Conservation (phyloP, 2,797 vertebrate genomes). For the Cynopterus sphinx region DNA sequence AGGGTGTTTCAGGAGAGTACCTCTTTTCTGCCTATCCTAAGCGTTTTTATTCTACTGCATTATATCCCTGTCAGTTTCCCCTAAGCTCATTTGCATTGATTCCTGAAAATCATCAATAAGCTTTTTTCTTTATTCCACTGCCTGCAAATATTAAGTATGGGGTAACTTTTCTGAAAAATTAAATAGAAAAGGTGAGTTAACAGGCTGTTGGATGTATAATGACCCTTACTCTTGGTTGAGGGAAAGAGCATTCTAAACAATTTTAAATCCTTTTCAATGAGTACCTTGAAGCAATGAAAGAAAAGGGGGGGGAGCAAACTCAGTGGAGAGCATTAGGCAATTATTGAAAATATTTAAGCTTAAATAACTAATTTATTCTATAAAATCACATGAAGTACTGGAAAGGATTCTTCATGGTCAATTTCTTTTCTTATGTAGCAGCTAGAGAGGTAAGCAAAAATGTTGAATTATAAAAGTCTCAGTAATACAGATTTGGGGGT, state of each 20-base stretch:
- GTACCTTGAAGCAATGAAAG: constrained; percentile 56
- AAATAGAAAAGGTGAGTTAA: constrained; percentile 50
- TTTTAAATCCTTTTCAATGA: constrained; percentile 67
- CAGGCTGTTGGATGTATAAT: not conserved
- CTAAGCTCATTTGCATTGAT: constrained; percentile 23
- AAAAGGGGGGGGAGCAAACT: not conserved
- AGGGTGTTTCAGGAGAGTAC: not conserved
- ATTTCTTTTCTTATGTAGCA: constrained; percentile 38
- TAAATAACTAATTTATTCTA: constrained; percentile 71
- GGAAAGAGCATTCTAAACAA: constrained; percentile 73
- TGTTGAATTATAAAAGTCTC: constrained; percentile 8
- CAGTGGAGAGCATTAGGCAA: constrained; percentile 43
- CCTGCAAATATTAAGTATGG: not conserved
- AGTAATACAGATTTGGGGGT: constrained; percentile 22
- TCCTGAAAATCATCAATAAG: constrained; percentile 49
- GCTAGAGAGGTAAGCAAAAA: constrained; percentile 59
- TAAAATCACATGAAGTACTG: not conserved
- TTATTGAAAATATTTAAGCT: constrained; percentile 73
- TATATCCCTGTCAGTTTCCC: not conserved
- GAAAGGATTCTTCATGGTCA: constrained; percentile 47
- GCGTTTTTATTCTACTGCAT: not conserved
- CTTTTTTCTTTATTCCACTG: not conserved
- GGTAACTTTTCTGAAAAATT: constrained; percentile 51
- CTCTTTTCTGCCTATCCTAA: not conserved
- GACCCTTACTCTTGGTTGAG: constrained; percentile 17